Conservation (phyloP, 2,888 invertebrate genomes). For the Amphipyra berbera region DNA sequence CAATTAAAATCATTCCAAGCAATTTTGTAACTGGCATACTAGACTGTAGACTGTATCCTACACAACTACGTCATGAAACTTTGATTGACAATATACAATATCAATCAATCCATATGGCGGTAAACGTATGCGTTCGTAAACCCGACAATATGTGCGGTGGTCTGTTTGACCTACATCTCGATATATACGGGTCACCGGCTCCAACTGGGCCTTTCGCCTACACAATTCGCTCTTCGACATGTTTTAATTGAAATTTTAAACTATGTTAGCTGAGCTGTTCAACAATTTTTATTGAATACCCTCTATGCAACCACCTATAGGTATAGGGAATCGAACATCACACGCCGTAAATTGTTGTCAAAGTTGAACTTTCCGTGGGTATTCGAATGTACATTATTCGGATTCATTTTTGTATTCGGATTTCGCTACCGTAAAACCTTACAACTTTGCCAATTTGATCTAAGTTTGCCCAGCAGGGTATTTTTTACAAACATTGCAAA, state of each 20-base stretch:
- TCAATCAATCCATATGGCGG: slow-evolving; percentile 35
- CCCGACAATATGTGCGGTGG: slow-evolving; percentile 71
- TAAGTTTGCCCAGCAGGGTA: no score
- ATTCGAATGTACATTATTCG: no score
- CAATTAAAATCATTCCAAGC: not conserved
- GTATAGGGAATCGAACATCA: slow-evolving; percentile 6
- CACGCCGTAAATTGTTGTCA: not conserved
- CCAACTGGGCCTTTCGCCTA: slow-evolving; percentile 62
- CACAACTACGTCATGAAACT: slow-evolving; percentile 2
- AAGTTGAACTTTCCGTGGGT: no score
- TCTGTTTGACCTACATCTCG: slow-evolving; percentile 83
- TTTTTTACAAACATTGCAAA: no score
- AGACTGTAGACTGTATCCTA: no score
- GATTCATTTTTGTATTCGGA: no score
- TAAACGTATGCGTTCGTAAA: slow-evolving; percentile 59
- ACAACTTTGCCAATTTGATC: no score
- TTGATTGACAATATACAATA: slow-evolving; percentile 44
- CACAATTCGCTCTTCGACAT: slow-evolving; percentile 70
- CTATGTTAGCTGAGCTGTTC: slow-evolving; percentile 32
- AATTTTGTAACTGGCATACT: no score
- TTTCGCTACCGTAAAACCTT: no score
- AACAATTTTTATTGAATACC: slow-evolving; percentile 35
- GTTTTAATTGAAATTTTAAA: slow-evolving; percentile 76
- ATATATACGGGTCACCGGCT: slow-evolving; percentile 79
- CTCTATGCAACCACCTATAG: slow-evolving; percentile 6